Evolutionary conservation across 2,888 invertebrate species (phyloP).

Genomic region (Buathra laborator): DNA sequence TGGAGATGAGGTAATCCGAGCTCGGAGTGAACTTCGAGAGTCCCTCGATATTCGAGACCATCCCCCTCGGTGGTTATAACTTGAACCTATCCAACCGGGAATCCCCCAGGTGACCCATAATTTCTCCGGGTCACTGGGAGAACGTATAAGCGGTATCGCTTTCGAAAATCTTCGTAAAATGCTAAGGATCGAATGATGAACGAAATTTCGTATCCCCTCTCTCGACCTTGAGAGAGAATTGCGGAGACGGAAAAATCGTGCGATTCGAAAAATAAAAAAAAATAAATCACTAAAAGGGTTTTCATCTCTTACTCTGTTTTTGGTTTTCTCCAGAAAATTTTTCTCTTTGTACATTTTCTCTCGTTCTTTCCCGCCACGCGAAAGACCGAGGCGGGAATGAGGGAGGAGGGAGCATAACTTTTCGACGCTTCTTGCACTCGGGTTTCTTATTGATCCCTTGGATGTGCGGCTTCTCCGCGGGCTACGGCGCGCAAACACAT

Average conservation of each 20-base stretch:
- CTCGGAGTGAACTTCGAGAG: constrained; percentile 19
- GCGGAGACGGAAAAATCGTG: neutral
- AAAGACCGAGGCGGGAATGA: too few relatives aligned
- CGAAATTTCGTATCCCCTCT: constrained; percentile 42
- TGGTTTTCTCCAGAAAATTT: constrained; percentile 50
- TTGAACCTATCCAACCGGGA: constrained; percentile 14
- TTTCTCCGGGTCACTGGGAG: constrained; percentile 48
- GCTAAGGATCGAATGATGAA: constrained; percentile 14
- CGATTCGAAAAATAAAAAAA: neutral
- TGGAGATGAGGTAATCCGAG: constrained; percentile 40
- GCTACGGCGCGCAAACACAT: constrained; percentile 72
- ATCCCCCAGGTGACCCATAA: constrained; percentile 57
- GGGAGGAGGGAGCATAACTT: constrained; percentile 72
- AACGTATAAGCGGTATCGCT: constrained; percentile 47
- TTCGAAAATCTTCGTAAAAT: constrained; percentile 45
- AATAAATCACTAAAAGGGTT: constrained; percentile 47
- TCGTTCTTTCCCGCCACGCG: neutral
- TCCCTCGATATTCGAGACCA: constrained; percentile 36
- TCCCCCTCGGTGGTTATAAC: constrained; percentile 1
- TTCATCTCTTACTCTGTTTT: constrained; percentile 39
- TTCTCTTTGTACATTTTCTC: constrained; percentile 33
- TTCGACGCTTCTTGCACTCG: constrained; percentile 76
- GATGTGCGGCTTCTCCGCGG: constrained; percentile 73
- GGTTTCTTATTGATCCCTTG: constrained; percentile 80
- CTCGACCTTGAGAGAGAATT: constrained; percentile 39